phyloP scores from a whole-genome alignment of 1,140 invertebrate genomes.

The Pseudoatta argentina region DNA sequence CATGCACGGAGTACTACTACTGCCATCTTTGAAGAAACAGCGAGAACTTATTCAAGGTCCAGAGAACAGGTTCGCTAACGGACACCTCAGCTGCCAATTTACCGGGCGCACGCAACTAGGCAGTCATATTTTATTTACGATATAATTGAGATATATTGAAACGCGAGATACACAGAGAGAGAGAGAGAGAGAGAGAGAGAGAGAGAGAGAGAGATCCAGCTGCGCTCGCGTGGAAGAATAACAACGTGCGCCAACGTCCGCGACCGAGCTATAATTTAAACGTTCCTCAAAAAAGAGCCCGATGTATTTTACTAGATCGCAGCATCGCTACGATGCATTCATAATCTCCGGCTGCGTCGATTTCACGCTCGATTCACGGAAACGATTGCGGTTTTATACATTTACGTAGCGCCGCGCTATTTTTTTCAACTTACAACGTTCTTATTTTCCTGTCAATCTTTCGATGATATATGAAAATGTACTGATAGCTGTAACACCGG shows the following conservation, averaged over 20 bases:
- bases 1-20: too few relatives aligned
- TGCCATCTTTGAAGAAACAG: too few relatives aligned
- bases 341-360: constrained; percentile 23
- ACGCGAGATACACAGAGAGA: constrained; percentile 71
- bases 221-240: constrained; percentile 72
- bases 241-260: constrained; percentile 39
- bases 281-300: constrained; percentile 71
- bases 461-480: constrained; percentile 26
- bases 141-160: constrained; percentile 85
- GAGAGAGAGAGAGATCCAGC: constrained; percentile 67
- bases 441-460: constrained; percentile 56
- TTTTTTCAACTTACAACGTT: constrained; percentile 45
- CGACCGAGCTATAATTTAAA: constrained; percentile 72
- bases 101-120: constrained; percentile 80
- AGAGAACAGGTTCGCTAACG: constrained; percentile 80
- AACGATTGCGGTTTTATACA: constrained; percentile 36
- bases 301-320: constrained; percentile 73
- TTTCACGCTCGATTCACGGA: constrained; percentile 49
- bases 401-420: constrained; percentile 3
- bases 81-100: constrained; percentile 82
- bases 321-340: constrained; percentile 37
- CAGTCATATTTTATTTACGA: constrained; percentile 84
- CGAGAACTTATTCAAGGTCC: too few relatives aligned
- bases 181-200: too few relatives aligned
- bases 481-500: not conserved